Evolutionary conservation across 2,797 vertebrate genomes (phyloP), one percentile per base, ranked within the genome.

Genomic region (Harpagifer antarcticus): DNA sequence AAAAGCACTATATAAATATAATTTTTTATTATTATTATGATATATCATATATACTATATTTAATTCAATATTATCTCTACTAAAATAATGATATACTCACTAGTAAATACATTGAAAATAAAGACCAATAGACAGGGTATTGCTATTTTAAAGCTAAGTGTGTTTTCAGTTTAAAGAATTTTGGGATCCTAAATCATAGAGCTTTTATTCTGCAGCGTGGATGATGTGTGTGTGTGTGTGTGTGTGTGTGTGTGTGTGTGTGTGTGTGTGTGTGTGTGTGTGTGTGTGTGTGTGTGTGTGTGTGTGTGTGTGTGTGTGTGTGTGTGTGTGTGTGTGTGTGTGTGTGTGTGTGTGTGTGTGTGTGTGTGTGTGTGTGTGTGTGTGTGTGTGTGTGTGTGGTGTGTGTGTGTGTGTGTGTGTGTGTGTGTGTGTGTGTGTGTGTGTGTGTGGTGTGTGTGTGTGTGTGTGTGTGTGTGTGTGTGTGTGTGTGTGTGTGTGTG

Each of bases 221-320:
- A 23, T 23, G 23, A 60, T 12, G 54, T 69, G 20, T n/a, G 47
- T 66, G n/a, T n/a, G n/a, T 71, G 60, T 45, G 61, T 47, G 37
- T 60, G 17, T 47, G 6, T 19, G 60, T 12, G 54, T 69, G 20
- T n/a, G 31, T 66, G 50, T 72, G 60, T 45, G 52, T 48, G 37
- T 56, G 17, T 52, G 70, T 49, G 50, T 55, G 60, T 12, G 54
- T 69, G 20, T n/a, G 47, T 66, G n/a, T n/a, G n/a, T 71, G 60
- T 45, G 61, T 47, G 37, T 60, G 17, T 47, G 6, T 19, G 60
- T 12, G 54, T 69, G 20, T n/a, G 31, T 66, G 50, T 72, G 60
- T 45, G 52, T 48, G 37, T 56, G 17, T 52, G 70, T 49, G 50
- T 55, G 60, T 12, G 54, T 69, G 20, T n/a, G 47, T 66, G n/a